Conservation (phyloP, 2,888 invertebrate species). For the Pollenia griseotomentosa region DNA sequence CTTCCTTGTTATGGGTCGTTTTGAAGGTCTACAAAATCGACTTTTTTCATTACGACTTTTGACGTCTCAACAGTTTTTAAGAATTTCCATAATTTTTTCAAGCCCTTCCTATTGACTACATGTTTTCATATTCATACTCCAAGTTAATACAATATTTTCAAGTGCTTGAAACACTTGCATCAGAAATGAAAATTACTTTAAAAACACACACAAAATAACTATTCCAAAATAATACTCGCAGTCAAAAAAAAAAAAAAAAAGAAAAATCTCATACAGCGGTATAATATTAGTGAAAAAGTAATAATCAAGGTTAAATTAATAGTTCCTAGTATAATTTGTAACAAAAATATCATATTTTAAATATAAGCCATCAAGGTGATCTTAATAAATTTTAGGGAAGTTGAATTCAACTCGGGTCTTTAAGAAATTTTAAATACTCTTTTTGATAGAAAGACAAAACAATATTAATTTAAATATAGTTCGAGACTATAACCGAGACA, state of each 20-base stretch:
- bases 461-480: too few relatives aligned
- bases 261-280: background rate
- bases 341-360: background rate
- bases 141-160: slow-evolving; percentile 39
- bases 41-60: too few relatives aligned
- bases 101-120: background rate
- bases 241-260: background rate
- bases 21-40: too few relatives aligned
- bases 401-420: too few relatives aligned
- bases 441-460: too few relatives aligned
- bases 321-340: background rate
- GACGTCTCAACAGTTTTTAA: too few relatives aligned
- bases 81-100: too few relatives aligned
- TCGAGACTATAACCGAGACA: too few relatives aligned
- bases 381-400: too few relatives aligned
- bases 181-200: slow-evolving; percentile 31
- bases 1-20: too few relatives aligned
- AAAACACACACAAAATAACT: background rate
- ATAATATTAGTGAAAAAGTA: background rate
- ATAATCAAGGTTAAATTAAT: slow-evolving; percentile 15
- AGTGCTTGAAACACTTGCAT: slow-evolving; percentile 13
- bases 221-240: too few relatives aligned
- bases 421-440: too few relatives aligned
- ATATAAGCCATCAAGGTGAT: background rate
- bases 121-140: slow-evolving; percentile 15